phyloP scores from a whole-genome alignment of 2,888 invertebrate genomes.

The Tethea ocularis region DNA sequence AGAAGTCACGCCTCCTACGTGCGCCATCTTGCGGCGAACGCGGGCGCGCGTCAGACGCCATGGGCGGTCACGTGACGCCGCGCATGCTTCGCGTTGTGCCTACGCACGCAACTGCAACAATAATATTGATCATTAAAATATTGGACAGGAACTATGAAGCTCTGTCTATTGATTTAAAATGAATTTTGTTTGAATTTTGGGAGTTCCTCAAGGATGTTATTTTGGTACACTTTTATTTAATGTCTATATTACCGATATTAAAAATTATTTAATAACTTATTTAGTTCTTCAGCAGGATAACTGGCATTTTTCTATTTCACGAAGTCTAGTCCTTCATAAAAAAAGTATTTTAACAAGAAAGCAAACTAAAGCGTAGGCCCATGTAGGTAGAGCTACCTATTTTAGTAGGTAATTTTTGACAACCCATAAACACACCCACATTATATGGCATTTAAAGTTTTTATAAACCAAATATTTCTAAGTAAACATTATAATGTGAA shows the following conservation, averaged over 20 bases:
- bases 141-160: neutral
- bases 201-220: neutral
- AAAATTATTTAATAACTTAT: neutral
- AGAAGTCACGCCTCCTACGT: conserved; percentile 70
- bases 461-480: neutral
- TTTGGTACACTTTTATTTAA: neutral
- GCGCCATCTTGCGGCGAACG: conserved; percentile 77
- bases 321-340: too few species aligned
- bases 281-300: neutral
- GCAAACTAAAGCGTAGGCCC: too few species aligned
- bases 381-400: too few species aligned
- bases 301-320: neutral
- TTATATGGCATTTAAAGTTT: too few species aligned
- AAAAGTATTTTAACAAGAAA: too few species aligned
- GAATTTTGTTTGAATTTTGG: neutral
- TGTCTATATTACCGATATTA: neutral
- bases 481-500: neutral
- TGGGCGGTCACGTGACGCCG: conserved; percentile 66
- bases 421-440: too few species aligned
- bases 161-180: neutral
- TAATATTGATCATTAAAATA: conserved; percentile 10
- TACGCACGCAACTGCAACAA: conserved; percentile 52
- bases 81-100: conserved; percentile 65
- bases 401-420: too few species aligned
- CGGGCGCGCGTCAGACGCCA: conserved; percentile 74